Conservation (phyloP, 2,888 invertebrate genomes). For the Hanleya hanleyi region DNA sequence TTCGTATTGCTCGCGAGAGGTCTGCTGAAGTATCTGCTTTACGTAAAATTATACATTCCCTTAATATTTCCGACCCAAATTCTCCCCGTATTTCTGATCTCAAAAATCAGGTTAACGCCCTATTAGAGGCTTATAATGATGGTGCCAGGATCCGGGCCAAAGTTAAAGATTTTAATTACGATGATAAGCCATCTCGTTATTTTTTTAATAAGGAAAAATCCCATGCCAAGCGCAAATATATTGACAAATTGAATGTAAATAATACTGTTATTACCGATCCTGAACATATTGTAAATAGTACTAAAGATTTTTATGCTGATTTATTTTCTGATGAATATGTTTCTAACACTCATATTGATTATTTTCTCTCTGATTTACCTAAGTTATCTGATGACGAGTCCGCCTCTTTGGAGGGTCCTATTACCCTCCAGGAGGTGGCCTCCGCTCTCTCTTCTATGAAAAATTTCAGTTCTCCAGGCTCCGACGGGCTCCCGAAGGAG, state of each 20-base stretch:
- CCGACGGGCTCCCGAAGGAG: slow-evolving; percentile 14
- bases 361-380: slow-evolving; percentile 13
- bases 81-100: neutral
- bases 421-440: neutral
- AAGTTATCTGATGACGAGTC: neutral
- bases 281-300: neutral
- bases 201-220: slow-evolving; percentile 6
- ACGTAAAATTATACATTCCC: neutral
- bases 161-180: neutral
- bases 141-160: slow-evolving; percentile 5
- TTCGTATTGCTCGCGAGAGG: neutral
- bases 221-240: neutral
- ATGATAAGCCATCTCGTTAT: slow-evolving; percentile 10
- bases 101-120: neutral
- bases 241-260: neutral
- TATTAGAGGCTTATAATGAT: neutral
- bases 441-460: slow-evolving; percentile 8
- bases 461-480: slow-evolving; percentile 6
- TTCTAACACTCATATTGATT: neutral
- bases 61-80: neutral
- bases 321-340: slow-evolving; percentile 9
- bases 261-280: neutral
- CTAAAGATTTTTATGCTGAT: neutral
- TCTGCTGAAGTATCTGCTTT: neutral
- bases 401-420: neutral